Evolutionary conservation across 2,888 invertebrate genomes (phyloP).

Genomic region (Apotomis betuletana): DNA sequence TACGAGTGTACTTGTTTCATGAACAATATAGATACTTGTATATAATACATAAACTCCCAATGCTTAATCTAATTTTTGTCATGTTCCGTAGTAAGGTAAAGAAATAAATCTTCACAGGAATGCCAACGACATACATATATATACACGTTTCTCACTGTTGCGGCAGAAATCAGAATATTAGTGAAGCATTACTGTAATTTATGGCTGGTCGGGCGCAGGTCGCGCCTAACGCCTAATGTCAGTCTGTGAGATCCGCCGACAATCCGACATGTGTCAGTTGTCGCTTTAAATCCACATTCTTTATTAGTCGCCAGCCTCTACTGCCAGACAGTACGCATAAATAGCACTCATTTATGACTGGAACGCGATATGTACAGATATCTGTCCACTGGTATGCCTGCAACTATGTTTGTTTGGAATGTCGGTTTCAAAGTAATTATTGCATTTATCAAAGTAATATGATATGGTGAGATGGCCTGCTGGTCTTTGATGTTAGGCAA

Average conservation of each 20-base stretch:
- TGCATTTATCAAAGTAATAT: not conserved
- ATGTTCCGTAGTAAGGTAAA: too few species aligned
- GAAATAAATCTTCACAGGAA: too few species aligned
- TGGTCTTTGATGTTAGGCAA: not conserved
- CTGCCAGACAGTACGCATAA: not conserved
- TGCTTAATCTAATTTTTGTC: not conserved
- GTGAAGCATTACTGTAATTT: not conserved
- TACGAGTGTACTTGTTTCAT: too few species aligned
- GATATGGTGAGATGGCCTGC: not conserved
- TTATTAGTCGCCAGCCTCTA: slow-evolving; percentile 3
- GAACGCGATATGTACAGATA: not conserved
- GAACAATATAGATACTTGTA: too few species aligned
- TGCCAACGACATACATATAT: too few species aligned
- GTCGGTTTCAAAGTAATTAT: not conserved
- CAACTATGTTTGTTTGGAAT: not conserved
- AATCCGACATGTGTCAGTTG: slow-evolving; percentile 15
- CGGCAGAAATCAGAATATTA: not conserved
- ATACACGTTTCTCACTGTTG: too few species aligned
- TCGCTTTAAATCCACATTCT: slow-evolving; percentile 16
- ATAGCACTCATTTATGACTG: slow-evolving; percentile 8
- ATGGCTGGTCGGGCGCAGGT: not conserved
- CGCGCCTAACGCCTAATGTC: not conserved
- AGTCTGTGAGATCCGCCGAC: slow-evolving; percentile 3
- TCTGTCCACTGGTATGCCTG: not conserved
- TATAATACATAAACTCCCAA: too few species aligned